These are phyloP conservation scores for Bubo scandiacus DNA, from an alignment of 2,113 vertebrate genomes.

Conservation along the genomic window DNA sequence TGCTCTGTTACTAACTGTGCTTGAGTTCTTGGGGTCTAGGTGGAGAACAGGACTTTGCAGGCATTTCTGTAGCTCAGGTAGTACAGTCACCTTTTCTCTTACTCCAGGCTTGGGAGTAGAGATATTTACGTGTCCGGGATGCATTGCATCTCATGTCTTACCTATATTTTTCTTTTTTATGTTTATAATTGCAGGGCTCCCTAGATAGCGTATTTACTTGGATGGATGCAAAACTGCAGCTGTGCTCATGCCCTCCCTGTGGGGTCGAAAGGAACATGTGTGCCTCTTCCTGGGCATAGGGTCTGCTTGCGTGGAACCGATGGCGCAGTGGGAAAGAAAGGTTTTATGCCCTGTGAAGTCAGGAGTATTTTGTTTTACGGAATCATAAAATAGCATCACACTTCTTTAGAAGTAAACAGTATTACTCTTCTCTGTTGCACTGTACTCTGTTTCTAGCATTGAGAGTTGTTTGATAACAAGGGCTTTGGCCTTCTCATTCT, in stretches of 20 bases:
- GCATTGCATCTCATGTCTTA: background rate
- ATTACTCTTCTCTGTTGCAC: background rate
- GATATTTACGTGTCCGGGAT: background rate
- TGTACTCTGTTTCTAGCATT: background rate
- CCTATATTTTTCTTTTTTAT: background rate
- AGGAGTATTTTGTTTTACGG: background rate
- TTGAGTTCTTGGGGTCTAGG: background rate
- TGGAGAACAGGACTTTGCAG: background rate
- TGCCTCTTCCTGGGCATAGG: background rate
- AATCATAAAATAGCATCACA: rapidly evolving
- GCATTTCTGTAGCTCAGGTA: background rate
- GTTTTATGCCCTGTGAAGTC: background rate
- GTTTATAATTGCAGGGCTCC: background rate
- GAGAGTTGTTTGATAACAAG: background rate
- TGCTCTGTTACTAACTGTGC: background rate
- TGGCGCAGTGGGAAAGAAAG: background rate
- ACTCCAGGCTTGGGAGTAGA: background rate
- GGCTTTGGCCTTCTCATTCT: background rate
- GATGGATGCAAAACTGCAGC: background rate
- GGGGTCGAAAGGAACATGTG: background rate
- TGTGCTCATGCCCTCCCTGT: background rate
- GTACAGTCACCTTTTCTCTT: background rate
- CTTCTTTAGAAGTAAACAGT: background rate
- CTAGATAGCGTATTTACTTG: background rate
- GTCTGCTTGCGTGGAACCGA: background rate